Evolutionary conservation across 2,113 vertebrate genomes (phyloP).

Genomic region (Actenoides lindsayi): DNA sequence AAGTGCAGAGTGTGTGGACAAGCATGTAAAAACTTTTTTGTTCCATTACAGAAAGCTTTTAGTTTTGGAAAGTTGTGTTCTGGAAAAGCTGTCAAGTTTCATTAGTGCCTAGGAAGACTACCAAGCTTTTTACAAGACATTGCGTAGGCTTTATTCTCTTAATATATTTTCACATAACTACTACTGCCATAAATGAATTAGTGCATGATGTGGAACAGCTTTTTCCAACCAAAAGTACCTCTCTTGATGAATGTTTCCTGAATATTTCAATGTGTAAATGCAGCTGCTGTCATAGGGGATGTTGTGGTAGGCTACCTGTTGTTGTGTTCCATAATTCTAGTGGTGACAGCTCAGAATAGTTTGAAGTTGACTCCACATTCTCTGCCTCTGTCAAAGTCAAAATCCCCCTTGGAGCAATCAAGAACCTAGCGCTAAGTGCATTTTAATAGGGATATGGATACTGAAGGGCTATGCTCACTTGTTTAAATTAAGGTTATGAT

Average conservation of each 20-base stretch:
- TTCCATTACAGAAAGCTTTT: background rate
- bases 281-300: background rate
- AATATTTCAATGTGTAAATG: background rate
- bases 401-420: background rate
- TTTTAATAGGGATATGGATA: background rate
- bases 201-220: background rate
- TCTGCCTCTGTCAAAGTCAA: background rate
- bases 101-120: background rate
- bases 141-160: background rate
- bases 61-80: background rate
- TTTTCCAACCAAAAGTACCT: background rate
- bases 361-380: background rate
- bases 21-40: background rate
- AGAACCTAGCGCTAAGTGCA: background rate
- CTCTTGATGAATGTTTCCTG: background rate
- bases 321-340: background rate
- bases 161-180: background rate
- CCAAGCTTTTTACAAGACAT: background rate
- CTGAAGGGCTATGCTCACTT: background rate
- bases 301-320: background rate
- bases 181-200: background rate
- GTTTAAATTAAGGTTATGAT: background rate
- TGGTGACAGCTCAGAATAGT: background rate
- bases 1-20: background rate
- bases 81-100: background rate